Evolutionary conservation across 2,888 invertebrate genomes (phyloP).

Genomic region (Autographa pulchrina): DNA sequence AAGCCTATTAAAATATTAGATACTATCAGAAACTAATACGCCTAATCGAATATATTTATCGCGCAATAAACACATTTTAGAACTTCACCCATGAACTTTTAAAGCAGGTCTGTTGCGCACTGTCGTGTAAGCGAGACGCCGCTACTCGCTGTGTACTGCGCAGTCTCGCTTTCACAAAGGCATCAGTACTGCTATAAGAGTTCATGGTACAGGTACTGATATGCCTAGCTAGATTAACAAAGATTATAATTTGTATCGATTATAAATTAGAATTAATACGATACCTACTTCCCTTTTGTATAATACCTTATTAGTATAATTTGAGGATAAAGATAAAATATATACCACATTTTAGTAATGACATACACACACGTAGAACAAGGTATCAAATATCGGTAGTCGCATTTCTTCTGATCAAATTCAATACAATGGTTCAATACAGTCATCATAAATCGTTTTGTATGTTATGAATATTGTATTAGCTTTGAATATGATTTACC

Average conservation of each 20-base stretch:
- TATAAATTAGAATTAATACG: not conserved
- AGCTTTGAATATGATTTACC: not conserved
- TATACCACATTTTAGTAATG: not conserved
- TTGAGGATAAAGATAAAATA: not conserved
- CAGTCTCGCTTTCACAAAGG: too few relatives aligned
- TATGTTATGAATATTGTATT: not conserved
- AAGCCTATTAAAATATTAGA: slow-evolving; percentile 3
- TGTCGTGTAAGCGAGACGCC: too few relatives aligned
- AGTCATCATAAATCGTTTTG: slow-evolving; percentile 1
- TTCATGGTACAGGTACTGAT: not conserved
- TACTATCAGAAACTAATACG: not conserved
- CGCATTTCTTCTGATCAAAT: not conserved
- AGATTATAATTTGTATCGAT: not conserved
- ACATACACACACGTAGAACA: not conserved
- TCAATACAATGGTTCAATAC: not conserved
- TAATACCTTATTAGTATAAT: not conserved
- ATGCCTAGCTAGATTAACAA: not conserved
- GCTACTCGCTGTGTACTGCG: too few relatives aligned
- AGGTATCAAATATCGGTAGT: not conserved
- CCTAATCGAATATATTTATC: not conserved
- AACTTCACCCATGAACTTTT: too few relatives aligned
- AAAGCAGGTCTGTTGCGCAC: too few relatives aligned
- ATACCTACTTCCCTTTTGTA: not conserved
- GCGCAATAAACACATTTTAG: not conserved
- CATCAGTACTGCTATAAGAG: too few relatives aligned